Base-by-base conservation (phyloP, 2,888 invertebrate species). In the Tupiocoris notatus region DNA sequence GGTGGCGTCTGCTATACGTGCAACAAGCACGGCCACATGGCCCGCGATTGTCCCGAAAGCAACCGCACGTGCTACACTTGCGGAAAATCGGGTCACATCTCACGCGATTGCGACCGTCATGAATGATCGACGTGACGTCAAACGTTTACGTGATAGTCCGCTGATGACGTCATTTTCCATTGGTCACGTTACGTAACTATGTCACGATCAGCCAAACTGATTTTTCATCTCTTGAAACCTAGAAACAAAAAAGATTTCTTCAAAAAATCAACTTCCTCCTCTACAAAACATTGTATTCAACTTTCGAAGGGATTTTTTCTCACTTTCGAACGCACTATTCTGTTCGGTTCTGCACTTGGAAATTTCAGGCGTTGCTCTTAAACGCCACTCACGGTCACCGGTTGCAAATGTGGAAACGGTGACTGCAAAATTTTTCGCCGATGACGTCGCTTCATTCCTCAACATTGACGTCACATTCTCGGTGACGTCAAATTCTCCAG, bases 31-130 rank as follows among this genome's bases (percentile, higher is more conserved):
- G 92, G 92, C 70, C 90, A 92, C 89, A 86, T 89, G 80, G 88
- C 88, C 79, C 86, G 88, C 77, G 88, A 89, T 80, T 89, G 89
- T 81, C 87, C 88, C 22, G 87, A 88, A 79, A 83, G 83, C 76
- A 86, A 85, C 83, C 93, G 94, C 87, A 93, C 92, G 82, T 96
- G 96, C 88, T 96, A 94, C 87, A 90, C 91, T 84, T 96, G 96
- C 88, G 92, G 95, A 87, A 93, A 95, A 86, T 89, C 91, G 81
- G 94, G 94, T 80, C 94, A 94, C 87, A 90, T 94, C 88, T 92
- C 93, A 86, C 92, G 94, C 84, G 94, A 95, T 85, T 94, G 94
- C 87, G 92, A 79, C 70, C 79, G 80, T 71, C 79, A 78, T 77
- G 80, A 81, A 77, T 81, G 78, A 79, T 71, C 56, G 57, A 56